These are phyloP conservation scores for Agelaius tricolor DNA, from an alignment of 2,113 vertebrate species.

Conservation along the genomic window DNA sequence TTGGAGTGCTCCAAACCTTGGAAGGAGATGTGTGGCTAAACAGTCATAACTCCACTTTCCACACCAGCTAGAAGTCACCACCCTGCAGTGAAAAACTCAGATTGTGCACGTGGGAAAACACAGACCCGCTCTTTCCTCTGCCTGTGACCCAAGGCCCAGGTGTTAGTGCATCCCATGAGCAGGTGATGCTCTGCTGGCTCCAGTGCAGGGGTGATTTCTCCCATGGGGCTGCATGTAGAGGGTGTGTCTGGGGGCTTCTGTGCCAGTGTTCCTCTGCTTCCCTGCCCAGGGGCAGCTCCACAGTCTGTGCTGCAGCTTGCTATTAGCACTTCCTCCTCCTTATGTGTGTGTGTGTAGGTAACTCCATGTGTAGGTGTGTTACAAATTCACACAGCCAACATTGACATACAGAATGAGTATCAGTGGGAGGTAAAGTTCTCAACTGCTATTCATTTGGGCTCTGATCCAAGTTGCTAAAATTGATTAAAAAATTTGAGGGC, in stretches of 20 bases:
- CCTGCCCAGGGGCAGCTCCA: neutral
- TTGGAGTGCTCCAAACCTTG: neutral
- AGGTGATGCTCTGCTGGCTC: neutral
- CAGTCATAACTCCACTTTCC: neutral
- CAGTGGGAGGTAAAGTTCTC: neutral
- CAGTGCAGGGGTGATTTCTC: neutral
- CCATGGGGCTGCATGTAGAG: fast-evolving
- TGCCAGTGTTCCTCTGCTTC: neutral
- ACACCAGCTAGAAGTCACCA: neutral
- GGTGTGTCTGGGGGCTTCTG: neutral
- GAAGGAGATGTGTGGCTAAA: neutral
- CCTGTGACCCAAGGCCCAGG: neutral
- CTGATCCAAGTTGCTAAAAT: neutral
- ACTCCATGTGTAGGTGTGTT: neutral
- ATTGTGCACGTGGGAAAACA: neutral
- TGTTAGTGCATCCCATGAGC: fast-evolving
- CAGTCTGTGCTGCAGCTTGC: neutral
- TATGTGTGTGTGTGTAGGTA: neutral
- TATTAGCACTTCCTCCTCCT: neutral
- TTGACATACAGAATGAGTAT: neutral
- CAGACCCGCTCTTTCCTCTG: neutral
- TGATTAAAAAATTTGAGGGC: neutral
- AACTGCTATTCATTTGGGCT: neutral
- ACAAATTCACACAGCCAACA: neutral
- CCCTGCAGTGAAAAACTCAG: neutral